A percentile compares a stretch with the other conserved stretches of the same genome.
Evolutionary conservation across 2,888 invertebrate species (phyloP).

Genomic region (Trypoxylon attenuatum): DNA sequence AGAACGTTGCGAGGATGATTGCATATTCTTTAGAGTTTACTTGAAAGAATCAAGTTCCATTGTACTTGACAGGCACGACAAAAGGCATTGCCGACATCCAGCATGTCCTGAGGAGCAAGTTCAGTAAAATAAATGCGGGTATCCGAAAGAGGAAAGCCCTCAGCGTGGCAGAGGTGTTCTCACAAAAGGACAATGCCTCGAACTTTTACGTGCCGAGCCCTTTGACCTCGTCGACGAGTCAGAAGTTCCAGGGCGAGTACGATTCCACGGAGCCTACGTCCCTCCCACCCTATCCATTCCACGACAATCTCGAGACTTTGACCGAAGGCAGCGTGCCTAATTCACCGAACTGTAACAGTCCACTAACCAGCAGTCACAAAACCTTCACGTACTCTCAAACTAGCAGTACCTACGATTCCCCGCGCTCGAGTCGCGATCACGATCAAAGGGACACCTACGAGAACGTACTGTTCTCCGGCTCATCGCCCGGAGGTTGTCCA

Average conservation of each 20-base stretch:
- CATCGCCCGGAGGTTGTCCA: slow-evolving; percentile 37
- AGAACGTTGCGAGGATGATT: no score
- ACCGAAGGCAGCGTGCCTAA: slow-evolving; percentile 71
- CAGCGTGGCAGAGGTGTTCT: slow-evolving; percentile 82
- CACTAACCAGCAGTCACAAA: slow-evolving; percentile 38
- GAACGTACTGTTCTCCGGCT: slow-evolving; percentile 44
- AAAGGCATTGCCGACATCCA: slow-evolving; percentile 81
- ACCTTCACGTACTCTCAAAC: slow-evolving; percentile 53
- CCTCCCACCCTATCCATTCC: slow-evolving; percentile 74
- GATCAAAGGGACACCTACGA: slow-evolving; percentile 54
- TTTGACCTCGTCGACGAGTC: slow-evolving; percentile 64
- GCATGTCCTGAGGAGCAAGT: slow-evolving; percentile 78
- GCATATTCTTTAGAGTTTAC: no score
- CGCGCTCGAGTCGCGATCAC: slow-evolving; percentile 19
- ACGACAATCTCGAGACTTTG: slow-evolving; percentile 71
- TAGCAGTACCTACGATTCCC: slow-evolving; percentile 26
- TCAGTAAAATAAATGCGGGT: slow-evolving; percentile 83
- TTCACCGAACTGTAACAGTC: slow-evolving; percentile 56
- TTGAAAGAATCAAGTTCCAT: not conserved
- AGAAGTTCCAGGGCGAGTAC: slow-evolving; percentile 55
- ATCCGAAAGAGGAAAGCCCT: slow-evolving; percentile 80
- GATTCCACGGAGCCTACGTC: slow-evolving; percentile 72
- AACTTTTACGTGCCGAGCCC: slow-evolving; percentile 84
- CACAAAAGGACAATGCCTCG: slow-evolving; percentile 65
- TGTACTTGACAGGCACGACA: slow-evolving; percentile 63